These are phyloP conservation scores for Cryptocheilus praepositus DNA, from an alignment of 2,888 invertebrate species.

Conservation along the genomic window DNA sequence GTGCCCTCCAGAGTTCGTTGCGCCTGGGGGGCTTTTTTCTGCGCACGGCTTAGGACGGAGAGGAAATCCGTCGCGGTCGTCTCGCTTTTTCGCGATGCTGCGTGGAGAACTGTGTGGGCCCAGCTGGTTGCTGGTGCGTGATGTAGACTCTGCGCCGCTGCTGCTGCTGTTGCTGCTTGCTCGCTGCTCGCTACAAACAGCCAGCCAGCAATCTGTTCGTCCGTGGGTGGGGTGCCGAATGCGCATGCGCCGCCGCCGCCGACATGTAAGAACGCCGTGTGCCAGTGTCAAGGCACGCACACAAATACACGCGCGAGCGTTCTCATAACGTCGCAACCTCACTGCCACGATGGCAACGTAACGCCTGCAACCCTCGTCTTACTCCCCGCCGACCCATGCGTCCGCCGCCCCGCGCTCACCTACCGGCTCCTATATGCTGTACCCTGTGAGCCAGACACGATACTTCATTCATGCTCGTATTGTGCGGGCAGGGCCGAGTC, in stretches of 20 bases:
- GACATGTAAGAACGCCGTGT: constrained; percentile 15
- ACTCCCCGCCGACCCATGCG: constrained; percentile 14
- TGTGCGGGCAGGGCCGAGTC: constrained; percentile 60
- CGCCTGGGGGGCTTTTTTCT: no score
- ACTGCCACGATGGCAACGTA: constrained; percentile 52
- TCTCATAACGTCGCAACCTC: constrained; percentile 22
- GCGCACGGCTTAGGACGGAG: no score
- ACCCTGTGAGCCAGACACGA: constrained; percentile 66
- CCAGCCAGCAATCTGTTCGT: neutral
- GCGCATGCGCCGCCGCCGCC: constrained; percentile 53
- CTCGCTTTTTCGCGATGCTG: no score
- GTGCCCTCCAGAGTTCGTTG: no score
- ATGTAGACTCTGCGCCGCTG: constrained; percentile 3
- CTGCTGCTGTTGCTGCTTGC: constrained; percentile 5
- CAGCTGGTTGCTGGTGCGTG: neutral
- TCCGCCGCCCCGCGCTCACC: constrained; percentile 11
- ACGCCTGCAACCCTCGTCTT: constrained; percentile 38
- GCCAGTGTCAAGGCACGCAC: constrained; percentile 48
- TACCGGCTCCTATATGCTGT: constrained; percentile 11
- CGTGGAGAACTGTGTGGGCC: no score
- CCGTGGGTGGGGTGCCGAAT: constrained; percentile 37
- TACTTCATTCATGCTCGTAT: constrained; percentile 74
- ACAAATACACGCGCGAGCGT: constrained; percentile 13
- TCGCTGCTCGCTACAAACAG: constrained; percentile 5
- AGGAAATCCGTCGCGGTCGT: no score